Evolutionary conservation across 2,888 invertebrate genomes (phyloP), one percentile per base, ranked within the genome.

Genomic region (Toxonevra muliebris): DNA sequence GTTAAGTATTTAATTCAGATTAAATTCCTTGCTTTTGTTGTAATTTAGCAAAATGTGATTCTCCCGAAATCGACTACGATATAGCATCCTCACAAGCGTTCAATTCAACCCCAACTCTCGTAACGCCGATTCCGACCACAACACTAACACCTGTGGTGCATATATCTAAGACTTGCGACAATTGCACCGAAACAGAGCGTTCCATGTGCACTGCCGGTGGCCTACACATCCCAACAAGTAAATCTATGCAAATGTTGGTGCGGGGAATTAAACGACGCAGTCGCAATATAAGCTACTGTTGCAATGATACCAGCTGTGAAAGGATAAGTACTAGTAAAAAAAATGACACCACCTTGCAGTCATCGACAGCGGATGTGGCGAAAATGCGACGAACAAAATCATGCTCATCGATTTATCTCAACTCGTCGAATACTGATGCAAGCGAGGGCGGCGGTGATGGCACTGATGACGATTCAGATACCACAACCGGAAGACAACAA

Each of bases 281-380:
- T 73, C 87, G 91, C 41, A 88, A 88, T 80, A 87, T 89, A 77
- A 91, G 91, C 77, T 90, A 91, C 72, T 90, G 89, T 77, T 87
- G 87, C 69, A 84, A 87, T n/a, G 88, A 87, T 69, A 75, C 70
- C 43, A 75, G 75, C 71, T 78, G 82, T 79, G 79, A 79, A 57
- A 74, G 70, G 68, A 59, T 74, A 12, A 76, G 71, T 73, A 69
- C 83, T 76, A 72, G 84, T 53, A 87, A 86, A 70, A 87, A 87
- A 74, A 66, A 65, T 1, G 52, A 66, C 9, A 65, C 67, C 19
- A 68, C 68, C 12, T 83, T 84, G 60, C 84, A 85, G 68, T 48
- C 72, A 20, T 52, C 13, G 15, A 53, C 43, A 30, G 75, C 41
- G 8, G 70, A 70, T n/a, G 60, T 53, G 63, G 77, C 79, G 5